Evolutionary conservation across 2,113 vertebrate species (phyloP), one percentile per base, ranked within the genome.

Genomic region (Bufo bufo): DNA sequence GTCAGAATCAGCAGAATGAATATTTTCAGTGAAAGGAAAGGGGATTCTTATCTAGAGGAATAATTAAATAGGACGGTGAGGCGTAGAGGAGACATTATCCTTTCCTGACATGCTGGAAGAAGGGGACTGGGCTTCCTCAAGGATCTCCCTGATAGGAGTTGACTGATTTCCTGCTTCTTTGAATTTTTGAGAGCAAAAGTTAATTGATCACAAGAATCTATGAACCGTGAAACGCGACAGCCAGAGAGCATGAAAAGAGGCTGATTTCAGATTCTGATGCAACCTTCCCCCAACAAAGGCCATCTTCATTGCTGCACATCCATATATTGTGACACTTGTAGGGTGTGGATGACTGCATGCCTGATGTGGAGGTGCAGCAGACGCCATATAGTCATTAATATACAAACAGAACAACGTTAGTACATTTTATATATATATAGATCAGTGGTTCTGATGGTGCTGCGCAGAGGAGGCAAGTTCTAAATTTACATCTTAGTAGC

Each of bases 161-260:
- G 49, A 59, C 75, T 83, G 72, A 66, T 84, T 78, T 88, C 87
- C 87, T 84, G 58, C 58, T 84, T 74, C 56, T 88, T 88, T 84
- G 87, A 84, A 77, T 88, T 84, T 87, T 86, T 63, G 50, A 84
- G 72, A 84, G 87, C 49, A 84, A 84, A 88, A 84, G 87, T 84
- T 88, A 88, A 88, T 88, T 84, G 82, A 88, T 88, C 87, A 84
- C 72, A 84, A 66, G 82, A 84, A 56, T 84, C 81, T 56, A 71
- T 88, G 87, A 88, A 88, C 82, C 82, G 58, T 69, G 87, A 88
- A 88, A 77, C 54, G 59, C 77, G 16, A 83, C 14, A 54, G 82
- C 6, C 20, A 69, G 43, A 13, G n/a, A 84, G 63, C 63, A 84
- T 84, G 82, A 84, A 84, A 84, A 69, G 82, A 69, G 63, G 6